phyloP scores from a whole-genome alignment of 2,113 vertebrate species.

The Barbus barbus region DNA sequence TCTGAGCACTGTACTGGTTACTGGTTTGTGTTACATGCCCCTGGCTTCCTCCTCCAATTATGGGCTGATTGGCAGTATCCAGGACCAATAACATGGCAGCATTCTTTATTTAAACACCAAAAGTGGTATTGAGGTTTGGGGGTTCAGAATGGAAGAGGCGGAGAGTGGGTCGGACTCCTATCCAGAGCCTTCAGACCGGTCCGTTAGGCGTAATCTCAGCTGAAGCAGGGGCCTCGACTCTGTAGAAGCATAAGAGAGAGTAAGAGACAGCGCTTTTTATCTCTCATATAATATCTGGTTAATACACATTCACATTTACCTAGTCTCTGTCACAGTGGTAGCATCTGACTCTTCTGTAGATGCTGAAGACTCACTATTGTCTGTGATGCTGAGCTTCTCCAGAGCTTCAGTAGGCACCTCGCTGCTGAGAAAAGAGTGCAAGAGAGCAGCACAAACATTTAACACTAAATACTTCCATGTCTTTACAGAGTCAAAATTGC shows the following conservation, averaged over 20 bases:
- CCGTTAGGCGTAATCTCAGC: constrained; percentile 84
- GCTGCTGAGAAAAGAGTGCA: constrained; percentile 62
- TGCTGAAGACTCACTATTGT: constrained; percentile 44
- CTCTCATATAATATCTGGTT: background rate
- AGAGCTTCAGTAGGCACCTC: constrained; percentile 64
- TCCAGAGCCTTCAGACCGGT: constrained; percentile 78
- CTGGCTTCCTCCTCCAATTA: constrained; percentile 61
- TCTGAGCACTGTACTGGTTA: constrained; percentile 62
- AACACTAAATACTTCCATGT: background rate
- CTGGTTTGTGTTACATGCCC: constrained; percentile 53
- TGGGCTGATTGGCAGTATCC: constrained; percentile 83
- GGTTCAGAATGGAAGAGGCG: constrained; percentile 72
- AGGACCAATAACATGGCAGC: constrained; percentile 88
- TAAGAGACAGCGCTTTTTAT: background rate
- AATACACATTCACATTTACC: constrained; percentile 56
- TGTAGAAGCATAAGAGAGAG: constrained; percentile 47
- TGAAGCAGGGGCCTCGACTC: constrained; percentile 70
- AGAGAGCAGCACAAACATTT: background rate
- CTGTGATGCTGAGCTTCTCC: constrained; percentile 70
- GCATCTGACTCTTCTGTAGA: constrained; percentile 54
- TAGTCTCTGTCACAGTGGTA: constrained; percentile 67
- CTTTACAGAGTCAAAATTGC: background rate
- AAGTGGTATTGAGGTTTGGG: constrained; percentile 80
- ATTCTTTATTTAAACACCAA: constrained; percentile 84
- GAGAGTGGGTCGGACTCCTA: constrained; percentile 61